Conservation (phyloP, 2,888 invertebrate species). For the Dasysyrphus tricinctus region DNA sequence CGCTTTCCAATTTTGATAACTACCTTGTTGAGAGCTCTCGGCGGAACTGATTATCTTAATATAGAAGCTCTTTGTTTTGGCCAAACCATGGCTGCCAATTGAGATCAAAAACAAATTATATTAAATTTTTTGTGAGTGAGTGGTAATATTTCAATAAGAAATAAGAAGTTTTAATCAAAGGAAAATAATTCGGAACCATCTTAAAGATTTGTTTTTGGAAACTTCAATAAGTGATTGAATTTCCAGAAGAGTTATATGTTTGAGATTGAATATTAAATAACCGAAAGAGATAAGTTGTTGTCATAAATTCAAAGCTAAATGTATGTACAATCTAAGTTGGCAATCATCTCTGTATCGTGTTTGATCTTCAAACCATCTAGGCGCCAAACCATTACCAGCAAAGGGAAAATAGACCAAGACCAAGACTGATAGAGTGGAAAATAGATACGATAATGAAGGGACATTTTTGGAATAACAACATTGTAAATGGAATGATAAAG, state of each 20-base stretch:
- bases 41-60: constrained; percentile 72
- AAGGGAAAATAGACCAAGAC: constrained; percentile 7
- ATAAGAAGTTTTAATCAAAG: too few species aligned
- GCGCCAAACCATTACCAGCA: neutral
- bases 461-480: constrained; percentile 62
- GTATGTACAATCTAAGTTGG: neutral
- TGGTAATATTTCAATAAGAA: too few species aligned
- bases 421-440: constrained; percentile 44
- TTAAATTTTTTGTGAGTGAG: too few species aligned
- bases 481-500: constrained; percentile 44
- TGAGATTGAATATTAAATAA: too few species aligned
- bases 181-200: too few species aligned
- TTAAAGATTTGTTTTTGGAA: too few species aligned
- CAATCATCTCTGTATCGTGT: neutral
- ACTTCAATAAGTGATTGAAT: too few species aligned
- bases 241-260: too few species aligned
- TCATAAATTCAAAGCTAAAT: neutral
- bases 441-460: constrained; percentile 55
- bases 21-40: constrained; percentile 53
- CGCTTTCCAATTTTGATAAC: constrained; percentile 69
- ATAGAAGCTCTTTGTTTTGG: constrained; percentile 41
- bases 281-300: too few species aligned
- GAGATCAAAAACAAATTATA: neutral
- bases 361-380: neutral
- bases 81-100: constrained; percentile 9